phyloP scores from a whole-genome alignment of 2,888 invertebrate species.

The Lypha dubia region DNA sequence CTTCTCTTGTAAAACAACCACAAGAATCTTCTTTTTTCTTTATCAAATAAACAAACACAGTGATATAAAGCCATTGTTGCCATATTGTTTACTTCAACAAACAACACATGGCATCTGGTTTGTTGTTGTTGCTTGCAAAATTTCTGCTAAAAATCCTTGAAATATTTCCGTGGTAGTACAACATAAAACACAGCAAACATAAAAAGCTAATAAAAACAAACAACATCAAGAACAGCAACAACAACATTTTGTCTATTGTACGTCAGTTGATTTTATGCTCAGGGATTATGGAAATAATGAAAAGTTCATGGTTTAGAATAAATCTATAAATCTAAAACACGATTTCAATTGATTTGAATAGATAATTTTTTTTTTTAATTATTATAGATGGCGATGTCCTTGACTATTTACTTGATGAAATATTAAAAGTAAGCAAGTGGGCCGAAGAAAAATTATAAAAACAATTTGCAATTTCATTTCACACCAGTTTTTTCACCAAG shows the following conservation, averaged over 20 bases:
- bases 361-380: background rate
- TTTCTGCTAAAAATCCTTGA: conserved; percentile 63
- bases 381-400: background rate
- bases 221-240: background rate
- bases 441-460: too few relatives aligned
- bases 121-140: conserved; percentile 17
- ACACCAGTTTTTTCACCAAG: too few relatives aligned
- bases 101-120: conserved; percentile 43
- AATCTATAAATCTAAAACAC: background rate
- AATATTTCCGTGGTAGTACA: conserved; percentile 5
- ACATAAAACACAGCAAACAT: conserved; percentile 3
- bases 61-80: conserved; percentile 41
- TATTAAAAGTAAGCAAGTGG: too few relatives aligned
- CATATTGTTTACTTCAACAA: conserved; percentile 42
- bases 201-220: background rate
- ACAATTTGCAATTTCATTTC: too few relatives aligned
- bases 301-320: background rate
- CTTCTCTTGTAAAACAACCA: background rate
- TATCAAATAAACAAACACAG: conserved; percentile 44
- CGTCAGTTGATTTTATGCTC: conserved; percentile 43
- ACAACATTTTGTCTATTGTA: background rate
- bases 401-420: conserved; percentile 1
- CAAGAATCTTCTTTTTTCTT: background rate
- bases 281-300: background rate
- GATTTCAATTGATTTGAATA: background rate